Evolutionary conservation across 2,113 vertebrate species (phyloP).

Genomic region (Caracal caracal): DNA sequence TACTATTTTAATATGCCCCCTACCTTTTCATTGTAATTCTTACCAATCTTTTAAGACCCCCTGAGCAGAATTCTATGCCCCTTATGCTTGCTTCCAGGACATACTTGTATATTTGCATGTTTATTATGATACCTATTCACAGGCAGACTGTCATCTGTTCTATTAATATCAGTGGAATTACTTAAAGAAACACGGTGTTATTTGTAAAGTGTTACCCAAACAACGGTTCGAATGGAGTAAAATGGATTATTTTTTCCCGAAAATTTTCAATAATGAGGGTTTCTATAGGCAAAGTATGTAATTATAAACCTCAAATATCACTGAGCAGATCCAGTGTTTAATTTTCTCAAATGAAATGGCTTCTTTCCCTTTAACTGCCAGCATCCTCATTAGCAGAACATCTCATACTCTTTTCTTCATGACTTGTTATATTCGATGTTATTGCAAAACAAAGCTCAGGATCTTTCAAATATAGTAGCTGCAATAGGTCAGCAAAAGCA

Average conservation of each 20-base stretch:
- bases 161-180: neutral
- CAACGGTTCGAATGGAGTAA: neutral
- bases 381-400: neutral
- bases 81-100: neutral
- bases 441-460: neutral
- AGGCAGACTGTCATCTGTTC: neutral
- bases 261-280: neutral
- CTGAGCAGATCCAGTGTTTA: neutral
- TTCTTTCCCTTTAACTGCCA: constrained; percentile 21
- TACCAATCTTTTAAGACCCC: neutral
- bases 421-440: neutral
- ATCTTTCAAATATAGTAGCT: neutral
- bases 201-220: neutral
- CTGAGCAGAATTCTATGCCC: neutral
- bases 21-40: neutral
- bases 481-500: neutral
- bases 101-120: neutral
- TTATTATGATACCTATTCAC: neutral
- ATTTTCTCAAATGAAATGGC: constrained; percentile 18
- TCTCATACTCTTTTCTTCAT: neutral
- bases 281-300: neutral
- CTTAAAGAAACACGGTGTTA: neutral
- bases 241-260: constrained; percentile 39
- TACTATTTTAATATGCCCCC: neutral
- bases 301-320: neutral